Evolutionary conservation across 2,797 vertebrate genomes (phyloP).

Genomic region (Petrocephalus schoutedeni): DNA sequence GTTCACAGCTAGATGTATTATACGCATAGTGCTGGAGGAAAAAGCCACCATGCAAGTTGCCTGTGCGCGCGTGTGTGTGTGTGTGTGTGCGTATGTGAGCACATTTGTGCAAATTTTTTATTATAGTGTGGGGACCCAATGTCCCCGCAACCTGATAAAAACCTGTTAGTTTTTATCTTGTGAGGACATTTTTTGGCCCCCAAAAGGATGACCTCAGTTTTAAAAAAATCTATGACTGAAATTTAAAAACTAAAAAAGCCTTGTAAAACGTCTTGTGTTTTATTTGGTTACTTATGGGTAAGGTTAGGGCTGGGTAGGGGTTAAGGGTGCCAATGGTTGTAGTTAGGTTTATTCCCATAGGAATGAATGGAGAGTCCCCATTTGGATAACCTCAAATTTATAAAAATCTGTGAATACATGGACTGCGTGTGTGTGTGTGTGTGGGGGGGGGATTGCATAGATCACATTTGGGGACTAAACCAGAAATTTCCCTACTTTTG

Average conservation of each 20-base stretch:
- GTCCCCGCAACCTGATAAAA: not conserved
- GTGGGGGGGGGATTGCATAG: no score
- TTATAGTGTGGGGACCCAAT: no score
- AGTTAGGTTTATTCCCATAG: not conserved
- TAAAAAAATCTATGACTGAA: not conserved
- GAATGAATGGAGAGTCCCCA: not conserved
- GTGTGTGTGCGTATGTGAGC: not conserved
- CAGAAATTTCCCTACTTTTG: no score
- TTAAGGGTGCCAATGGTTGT: not conserved
- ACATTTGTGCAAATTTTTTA: not conserved
- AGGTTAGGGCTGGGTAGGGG: not conserved
- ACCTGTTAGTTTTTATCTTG: not conserved
- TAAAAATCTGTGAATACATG: no score
- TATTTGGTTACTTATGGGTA: no score
- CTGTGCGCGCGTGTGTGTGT: not conserved
- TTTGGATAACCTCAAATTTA: no score
- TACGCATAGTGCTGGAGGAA: constrained; percentile 17
- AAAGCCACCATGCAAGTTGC: constrained; percentile 15
- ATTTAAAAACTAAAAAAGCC: not conserved
- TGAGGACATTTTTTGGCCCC: not conserved
- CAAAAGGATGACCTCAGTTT: not conserved
- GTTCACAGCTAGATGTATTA: constrained; percentile 4
- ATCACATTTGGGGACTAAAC: no score
- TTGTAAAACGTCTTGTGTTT: no score
- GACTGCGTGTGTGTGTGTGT: not conserved